Evolutionary conservation across 2,113 vertebrate genomes (phyloP), one percentile per base, ranked within the genome.

Genomic region (Lagopus muta): DNA sequence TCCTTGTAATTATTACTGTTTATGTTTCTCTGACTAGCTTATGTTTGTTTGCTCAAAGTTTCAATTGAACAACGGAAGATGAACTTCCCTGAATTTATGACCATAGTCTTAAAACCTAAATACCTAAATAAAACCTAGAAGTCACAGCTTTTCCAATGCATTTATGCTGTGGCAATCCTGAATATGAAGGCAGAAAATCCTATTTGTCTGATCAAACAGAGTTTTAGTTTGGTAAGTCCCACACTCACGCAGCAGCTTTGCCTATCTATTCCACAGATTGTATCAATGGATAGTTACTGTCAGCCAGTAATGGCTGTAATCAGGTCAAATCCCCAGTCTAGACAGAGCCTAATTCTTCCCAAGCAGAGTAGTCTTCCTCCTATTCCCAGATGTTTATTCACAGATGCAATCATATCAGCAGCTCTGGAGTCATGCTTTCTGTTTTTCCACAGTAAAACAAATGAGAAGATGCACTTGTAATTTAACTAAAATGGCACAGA

Each of bases 291-390:
- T 30, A 78, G 24, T 42, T 47, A 24, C 72, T 76, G 19, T 25
- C 67, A 80, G 62, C 71, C 82, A 91, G 66, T n/a, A 82, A 89
- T 36, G 66, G 82, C 76, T 66, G 55, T 97, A 96, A 97, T 97
- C 90, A 32, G 93, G 84, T 92, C 91, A 97, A 96, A 97, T 97
- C 95, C 95, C 50, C 88, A 95, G 95, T 96, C 96, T 97, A 97
- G 96, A 97, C 95, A 97, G 87, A 89, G 74, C 57, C 94, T 95
- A 97, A 97, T 97, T 95, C 95, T 95, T 89, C 86, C 55, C 83
- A 88, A 92, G 88, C 91, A 95, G 14, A 88, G 42, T 15, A 69
- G 83, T 83, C 79, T 85, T 65, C 54, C 92, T 88, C 85, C 71
- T 76, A 57, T 32, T 82, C 91, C 93, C 95, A 94, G 93, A 95